Conservation (phyloP, 64 coral and sea anemone species). For the Actinia tenebrosa region DNA sequence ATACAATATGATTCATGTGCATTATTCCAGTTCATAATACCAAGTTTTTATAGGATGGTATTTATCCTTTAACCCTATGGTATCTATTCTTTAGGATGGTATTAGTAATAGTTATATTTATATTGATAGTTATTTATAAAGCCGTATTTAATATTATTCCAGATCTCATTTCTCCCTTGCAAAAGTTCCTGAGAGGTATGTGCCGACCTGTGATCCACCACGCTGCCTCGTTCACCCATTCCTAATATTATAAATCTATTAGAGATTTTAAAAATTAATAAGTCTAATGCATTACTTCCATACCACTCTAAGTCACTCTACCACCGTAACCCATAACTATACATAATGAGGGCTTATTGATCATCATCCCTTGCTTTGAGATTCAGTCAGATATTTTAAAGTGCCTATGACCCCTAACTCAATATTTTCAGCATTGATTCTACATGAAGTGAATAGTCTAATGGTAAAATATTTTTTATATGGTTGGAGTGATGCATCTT, state of each 20-base stretch:
- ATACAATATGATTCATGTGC: background rate
- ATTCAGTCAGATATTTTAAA: too few species aligned
- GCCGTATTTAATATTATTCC: background rate
- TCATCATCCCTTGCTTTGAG: too few species aligned
- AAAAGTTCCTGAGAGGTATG: background rate
- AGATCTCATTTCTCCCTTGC: background rate
- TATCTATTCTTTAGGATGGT: background rate
- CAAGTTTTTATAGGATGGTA: background rate
- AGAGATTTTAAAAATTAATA: too few species aligned
- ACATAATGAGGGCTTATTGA: background rate
- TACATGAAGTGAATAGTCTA: too few species aligned
- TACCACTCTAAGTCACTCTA: too few species aligned
- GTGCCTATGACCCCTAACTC: too few species aligned
- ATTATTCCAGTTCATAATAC: background rate
- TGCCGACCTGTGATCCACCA: background rate
- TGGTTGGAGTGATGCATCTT: too few species aligned
- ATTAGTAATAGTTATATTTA: background rate
- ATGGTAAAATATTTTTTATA: too few species aligned
- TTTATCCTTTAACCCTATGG: too few species aligned
- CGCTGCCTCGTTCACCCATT: background rate
- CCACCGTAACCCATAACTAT: too few species aligned
- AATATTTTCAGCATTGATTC: too few species aligned
- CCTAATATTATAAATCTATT: background rate
- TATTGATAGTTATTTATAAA: background rate
- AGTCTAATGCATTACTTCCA: too few species aligned